Percentiles rank a stretch among this genome's conserved stretches.
Conservation (phyloP, 2,888 invertebrate species). For the Trichacis sp. region DNA sequence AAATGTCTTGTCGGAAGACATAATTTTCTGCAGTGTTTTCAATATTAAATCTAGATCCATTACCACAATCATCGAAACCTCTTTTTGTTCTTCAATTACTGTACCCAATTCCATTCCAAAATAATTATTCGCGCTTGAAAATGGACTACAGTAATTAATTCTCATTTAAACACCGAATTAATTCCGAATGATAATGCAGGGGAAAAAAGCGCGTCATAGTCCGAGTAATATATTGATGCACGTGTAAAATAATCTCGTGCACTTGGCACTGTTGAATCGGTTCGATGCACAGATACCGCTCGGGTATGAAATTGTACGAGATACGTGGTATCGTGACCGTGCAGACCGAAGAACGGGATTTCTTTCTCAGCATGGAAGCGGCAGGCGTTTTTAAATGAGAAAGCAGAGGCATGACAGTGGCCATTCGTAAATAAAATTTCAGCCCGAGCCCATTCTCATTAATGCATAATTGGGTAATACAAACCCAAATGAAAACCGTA, state of each 20-base stretch:
- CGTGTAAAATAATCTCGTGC: conserved; percentile 26
- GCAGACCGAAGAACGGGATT: conserved; percentile 36
- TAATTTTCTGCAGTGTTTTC: too few species aligned
- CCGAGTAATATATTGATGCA: conserved; percentile 18
- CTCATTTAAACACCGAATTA: conserved; percentile 21
- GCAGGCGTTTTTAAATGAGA: conserved; percentile 22
- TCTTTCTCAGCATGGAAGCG: conserved; percentile 26
- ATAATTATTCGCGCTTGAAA: background rate
- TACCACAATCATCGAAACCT: too few species aligned
- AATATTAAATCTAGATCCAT: too few species aligned
- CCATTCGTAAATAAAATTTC: conserved; percentile 21
- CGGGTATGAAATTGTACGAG: conserved; percentile 33
- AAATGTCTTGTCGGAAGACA: too few species aligned
- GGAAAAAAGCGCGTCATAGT: conserved; percentile 5
- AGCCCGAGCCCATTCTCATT: conserved; percentile 26
- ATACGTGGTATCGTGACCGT: conserved; percentile 36
- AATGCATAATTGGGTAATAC: conserved; percentile 4
- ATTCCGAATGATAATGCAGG: conserved; percentile 1
- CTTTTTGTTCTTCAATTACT: too few species aligned
- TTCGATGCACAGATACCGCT: conserved; percentile 32
- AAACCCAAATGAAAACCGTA: background rate
- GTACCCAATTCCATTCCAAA: background rate
- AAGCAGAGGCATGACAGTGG: conserved; percentile 25
- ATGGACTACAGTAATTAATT: conserved; percentile 24
- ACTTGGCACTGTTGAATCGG: conserved; percentile 34